phyloP scores from a whole-genome alignment of 2,888 invertebrate species.

The Zootermopsis nevadensis region DNA sequence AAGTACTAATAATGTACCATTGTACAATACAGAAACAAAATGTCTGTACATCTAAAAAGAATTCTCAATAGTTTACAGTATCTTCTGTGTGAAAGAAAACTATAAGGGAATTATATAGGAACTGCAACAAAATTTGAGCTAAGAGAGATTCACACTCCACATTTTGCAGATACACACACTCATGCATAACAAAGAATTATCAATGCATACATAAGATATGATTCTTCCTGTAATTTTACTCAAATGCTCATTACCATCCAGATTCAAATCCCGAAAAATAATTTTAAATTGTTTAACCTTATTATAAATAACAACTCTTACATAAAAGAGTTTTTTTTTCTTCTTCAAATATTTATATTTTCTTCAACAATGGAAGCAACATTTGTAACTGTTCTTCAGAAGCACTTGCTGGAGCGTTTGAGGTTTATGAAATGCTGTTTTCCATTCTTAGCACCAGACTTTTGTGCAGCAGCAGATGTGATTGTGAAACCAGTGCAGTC shows the following conservation, averaged over 20 bases:
- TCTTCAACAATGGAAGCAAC: neutral
- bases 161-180: neutral
- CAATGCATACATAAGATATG: neutral
- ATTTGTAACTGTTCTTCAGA: conserved; percentile 17
- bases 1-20: neutral
- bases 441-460: conserved; percentile 32
- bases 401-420: conserved; percentile 46
- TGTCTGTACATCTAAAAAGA: no score
- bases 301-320: neutral
- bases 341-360: neutral
- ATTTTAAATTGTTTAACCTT: neutral
- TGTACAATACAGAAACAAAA: neutral
- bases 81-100: neutral
- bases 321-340: neutral
- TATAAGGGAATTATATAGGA: neutral
- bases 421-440: conserved; percentile 30
- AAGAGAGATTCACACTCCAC: neutral
- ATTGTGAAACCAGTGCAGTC: conserved; percentile 40
- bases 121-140: neutral
- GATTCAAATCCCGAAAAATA: neutral
- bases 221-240: neutral
- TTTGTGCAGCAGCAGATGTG: conserved; percentile 39
- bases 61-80: neutral
- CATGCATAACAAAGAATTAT: neutral
- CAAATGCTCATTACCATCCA: neutral